phyloP scores from a whole-genome alignment of 2,888 invertebrate genomes.

The Oligia strigilis region DNA sequence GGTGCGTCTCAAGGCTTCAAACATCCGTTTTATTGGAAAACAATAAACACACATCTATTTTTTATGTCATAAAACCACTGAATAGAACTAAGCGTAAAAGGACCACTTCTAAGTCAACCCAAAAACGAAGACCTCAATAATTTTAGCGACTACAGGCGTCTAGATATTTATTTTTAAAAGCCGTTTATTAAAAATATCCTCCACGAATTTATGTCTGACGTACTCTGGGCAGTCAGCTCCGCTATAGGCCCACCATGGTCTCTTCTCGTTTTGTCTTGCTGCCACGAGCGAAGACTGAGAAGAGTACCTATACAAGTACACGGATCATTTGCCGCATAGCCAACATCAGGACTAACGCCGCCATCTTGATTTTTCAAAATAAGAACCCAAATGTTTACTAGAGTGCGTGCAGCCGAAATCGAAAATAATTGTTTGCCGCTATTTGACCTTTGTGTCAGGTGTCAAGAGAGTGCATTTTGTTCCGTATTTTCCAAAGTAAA shows the following conservation, averaged over 20 bases:
- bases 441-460: background rate
- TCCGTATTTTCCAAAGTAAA: background rate
- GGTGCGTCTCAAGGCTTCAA: conserved; percentile 7
- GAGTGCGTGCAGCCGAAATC: background rate
- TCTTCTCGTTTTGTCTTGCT: background rate
- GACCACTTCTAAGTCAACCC: conserved; percentile 1
- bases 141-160: background rate
- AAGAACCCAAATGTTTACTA: background rate
- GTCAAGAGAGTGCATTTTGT: background rate
- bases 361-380: background rate
- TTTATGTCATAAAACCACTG: background rate
- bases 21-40: conserved; percentile 48
- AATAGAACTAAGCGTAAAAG: conserved; percentile 1
- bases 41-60: conserved; percentile 17
- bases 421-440: background rate
- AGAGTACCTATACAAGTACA: background rate
- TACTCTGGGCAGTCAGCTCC: background rate
- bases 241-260: background rate
- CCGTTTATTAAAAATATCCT: background rate
- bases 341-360: background rate
- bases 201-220: no score
- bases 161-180: background rate
- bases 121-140: background rate
- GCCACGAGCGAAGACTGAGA: background rate
- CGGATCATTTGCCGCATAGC: no score